These are phyloP conservation scores for Acropora tenuis DNA, from an alignment of 64 coral and sea anemone genomes.

Conservation along the genomic window DNA sequence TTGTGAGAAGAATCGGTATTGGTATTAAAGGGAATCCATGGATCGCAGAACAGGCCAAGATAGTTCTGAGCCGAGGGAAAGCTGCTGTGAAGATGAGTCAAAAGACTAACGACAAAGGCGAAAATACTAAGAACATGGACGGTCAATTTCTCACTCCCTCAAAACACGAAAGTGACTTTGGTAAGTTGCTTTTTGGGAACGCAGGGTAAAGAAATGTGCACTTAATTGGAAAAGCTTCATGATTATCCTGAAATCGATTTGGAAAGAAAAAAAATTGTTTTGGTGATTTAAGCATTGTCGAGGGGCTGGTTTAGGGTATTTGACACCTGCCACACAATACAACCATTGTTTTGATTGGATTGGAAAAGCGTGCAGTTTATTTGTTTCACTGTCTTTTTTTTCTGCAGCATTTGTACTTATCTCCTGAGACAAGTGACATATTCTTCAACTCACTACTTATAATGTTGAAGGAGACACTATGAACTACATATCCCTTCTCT, in stretches of 20 bases:
- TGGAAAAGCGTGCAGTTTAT: too few species aligned
- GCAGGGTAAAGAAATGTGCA: background rate
- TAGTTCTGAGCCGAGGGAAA: conserved; percentile 74
- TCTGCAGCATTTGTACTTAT: too few species aligned
- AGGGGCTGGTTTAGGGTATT: background rate
- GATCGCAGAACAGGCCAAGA: conserved; percentile 95
- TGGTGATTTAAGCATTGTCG: too few species aligned
- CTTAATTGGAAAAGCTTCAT: background rate
- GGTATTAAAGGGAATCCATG: conserved; percentile 92
- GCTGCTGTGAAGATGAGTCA: conserved; percentile 77
- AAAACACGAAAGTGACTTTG: background rate
- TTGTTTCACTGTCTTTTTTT: too few species aligned
- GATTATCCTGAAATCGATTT: background rate
- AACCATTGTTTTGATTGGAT: too few species aligned
- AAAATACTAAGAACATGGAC: background rate
- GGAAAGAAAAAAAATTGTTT: background rate
- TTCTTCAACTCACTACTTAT: too few species aligned
- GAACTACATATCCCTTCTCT: too few species aligned
- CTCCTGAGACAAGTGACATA: too few species aligned
- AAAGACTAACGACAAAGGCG: background rate
- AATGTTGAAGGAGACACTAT: too few species aligned
- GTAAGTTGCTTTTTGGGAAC: background rate
- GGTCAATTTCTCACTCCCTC: background rate
- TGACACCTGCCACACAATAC: too few species aligned
- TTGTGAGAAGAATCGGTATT: conserved; percentile 41